Conservation (phyloP, 1,140 invertebrate species). For the Saccostrea cuccullata region DNA sequence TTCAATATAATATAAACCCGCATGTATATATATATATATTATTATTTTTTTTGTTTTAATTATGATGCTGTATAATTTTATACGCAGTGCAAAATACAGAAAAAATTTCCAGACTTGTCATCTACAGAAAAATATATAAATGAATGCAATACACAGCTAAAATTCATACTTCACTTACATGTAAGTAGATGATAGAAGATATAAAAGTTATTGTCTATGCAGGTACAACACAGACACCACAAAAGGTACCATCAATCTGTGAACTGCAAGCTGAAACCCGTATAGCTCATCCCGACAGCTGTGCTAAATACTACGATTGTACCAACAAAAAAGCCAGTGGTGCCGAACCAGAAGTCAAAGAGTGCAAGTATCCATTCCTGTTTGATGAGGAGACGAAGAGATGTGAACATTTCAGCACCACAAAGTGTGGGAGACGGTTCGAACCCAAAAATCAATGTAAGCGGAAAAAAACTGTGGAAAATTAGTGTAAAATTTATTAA, state of each 20-base stretch:
- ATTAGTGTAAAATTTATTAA: not conserved
- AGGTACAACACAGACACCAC: conserved; percentile 16
- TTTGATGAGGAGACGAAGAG: conserved; percentile 51
- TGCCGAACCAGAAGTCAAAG: conserved; percentile 40
- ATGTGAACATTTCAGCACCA: conserved; percentile 52
- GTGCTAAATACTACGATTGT: conserved; percentile 59
- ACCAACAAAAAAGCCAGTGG: not conserved
- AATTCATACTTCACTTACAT: no score
- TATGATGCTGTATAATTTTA: no score
- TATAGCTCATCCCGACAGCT: conserved; percentile 51
- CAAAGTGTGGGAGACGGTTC: conserved; percentile 51
- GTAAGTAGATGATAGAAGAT: no score
- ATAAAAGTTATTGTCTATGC: not conserved
- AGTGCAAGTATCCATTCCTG: conserved; percentile 56
- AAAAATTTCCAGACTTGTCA: no score
- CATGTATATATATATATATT: no score
- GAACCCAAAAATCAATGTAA: conserved; percentile 57
- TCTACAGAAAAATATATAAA: no score
- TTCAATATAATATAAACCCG: no score
- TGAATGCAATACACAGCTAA: no score
- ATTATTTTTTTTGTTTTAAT: no score
- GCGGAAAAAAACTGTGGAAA: not conserved
- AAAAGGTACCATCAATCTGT: conserved; percentile 18
- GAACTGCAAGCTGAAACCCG: not conserved
- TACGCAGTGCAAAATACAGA: no score